Evolutionary conservation across 2,113 vertebrate species (phyloP), one percentile per base, ranked within the genome.

Genomic region (Neomonachus schauinslandi): DNA sequence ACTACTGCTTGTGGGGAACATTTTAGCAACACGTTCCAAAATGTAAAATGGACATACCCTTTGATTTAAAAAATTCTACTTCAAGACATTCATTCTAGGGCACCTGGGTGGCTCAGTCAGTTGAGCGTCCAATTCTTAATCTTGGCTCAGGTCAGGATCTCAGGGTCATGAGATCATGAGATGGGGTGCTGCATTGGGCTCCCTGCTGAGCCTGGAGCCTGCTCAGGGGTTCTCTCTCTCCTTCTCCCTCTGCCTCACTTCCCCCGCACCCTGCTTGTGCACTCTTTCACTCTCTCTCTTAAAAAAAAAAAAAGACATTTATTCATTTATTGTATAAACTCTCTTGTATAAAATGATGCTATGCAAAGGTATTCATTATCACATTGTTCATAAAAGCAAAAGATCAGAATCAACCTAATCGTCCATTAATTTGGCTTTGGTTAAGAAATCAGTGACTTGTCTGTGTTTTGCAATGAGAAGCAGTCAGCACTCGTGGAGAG

Each of bases 1-100:
- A 49, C 36, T 82, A 88, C 0, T 1, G 0, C 16, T 76, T 71
- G 55, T 33, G 39, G 22, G n/a, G 13, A 72, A 89, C 15, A 91
- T 93, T 90, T 89, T 93, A 19, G 19, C 28, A 83, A 83, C 87
- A 31, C 1, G 63, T 77, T 71, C 14, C 31, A 97, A 95, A 93
- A 80, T 71, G n/a, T 67, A 71, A 88, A 82, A 77, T 24, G 51
- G 63, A 69, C 6, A 28, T 46, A 63, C 13, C n/a, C 6, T 81
- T 51, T 81, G 55, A 88, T 13, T 81, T 3, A 72, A 96, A 95
- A 94, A 36, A 57, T 63, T 94, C 26, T 49, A 92, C 59, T 87
- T 86, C 5, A 53, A 33, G 46, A 24, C 6, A 33, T 65, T 65
- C 33, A 33, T 72, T 72, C 67, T 69, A 19, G 67, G 16, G 16